A percentile compares a stretch with the other conserved stretches of the same genome.
Evolutionary conservation across 2,888 invertebrate species (phyloP).

Genomic region (Syrphus vitripennis): DNA sequence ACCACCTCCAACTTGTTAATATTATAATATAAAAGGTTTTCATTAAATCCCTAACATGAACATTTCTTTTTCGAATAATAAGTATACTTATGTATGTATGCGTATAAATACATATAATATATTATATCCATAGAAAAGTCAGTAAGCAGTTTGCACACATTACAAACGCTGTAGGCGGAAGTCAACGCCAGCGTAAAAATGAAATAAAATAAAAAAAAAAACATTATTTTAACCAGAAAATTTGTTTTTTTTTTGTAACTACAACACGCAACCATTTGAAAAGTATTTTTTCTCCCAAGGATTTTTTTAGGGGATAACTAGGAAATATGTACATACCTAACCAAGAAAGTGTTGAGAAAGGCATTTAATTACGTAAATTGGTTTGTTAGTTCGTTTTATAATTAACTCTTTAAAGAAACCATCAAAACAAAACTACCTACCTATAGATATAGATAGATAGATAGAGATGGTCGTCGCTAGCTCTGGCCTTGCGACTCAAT

Average conservation of each 20-base stretch:
- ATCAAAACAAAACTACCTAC: too few species aligned
- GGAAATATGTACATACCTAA: neutral
- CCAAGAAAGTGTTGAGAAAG: too few species aligned
- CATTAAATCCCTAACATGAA: constrained; percentile 1
- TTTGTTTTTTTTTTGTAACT: neutral
- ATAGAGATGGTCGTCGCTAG: too few species aligned
- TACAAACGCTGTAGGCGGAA: neutral
- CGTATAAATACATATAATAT: neutral
- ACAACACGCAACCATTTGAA: neutral
- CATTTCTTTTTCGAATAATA: neutral
- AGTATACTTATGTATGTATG: neutral
- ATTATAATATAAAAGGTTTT: neutral
- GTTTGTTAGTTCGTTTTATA: too few species aligned
- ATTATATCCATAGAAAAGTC: neutral
- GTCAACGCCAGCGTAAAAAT: neutral
- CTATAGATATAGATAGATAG: too few species aligned
- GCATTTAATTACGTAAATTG: too few species aligned
- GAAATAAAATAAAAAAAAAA: neutral
- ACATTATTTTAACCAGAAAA: neutral
- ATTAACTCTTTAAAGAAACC: too few species aligned
- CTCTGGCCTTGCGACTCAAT: too few species aligned
- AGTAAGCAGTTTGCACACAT: neutral
- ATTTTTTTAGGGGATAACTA: neutral
- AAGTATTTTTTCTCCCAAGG: neutral
- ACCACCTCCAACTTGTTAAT: constrained; percentile 9